A percentile compares a stretch with the other conserved stretches of the same genome.
Evolutionary conservation across 2,888 invertebrate genomes (phyloP).

Genomic region (Lucinisca nassula): DNA sequence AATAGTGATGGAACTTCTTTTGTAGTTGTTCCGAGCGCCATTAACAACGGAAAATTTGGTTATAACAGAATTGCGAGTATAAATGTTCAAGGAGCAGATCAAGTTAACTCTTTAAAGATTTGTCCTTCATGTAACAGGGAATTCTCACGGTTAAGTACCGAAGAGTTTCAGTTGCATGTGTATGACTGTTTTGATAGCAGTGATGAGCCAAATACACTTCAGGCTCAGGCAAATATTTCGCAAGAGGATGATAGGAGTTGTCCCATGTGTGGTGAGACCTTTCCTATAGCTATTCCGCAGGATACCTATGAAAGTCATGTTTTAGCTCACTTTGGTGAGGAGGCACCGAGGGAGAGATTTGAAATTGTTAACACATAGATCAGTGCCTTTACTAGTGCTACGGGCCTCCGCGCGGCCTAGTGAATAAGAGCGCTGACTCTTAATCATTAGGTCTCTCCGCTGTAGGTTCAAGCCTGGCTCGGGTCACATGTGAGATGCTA

Average conservation of each 20-base stretch:
- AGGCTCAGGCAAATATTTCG: constrained; percentile 27
- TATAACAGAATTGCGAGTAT: not conserved
- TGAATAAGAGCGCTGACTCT: no score
- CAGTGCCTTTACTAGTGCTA: no score
- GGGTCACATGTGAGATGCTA: no score
- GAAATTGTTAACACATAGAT: constrained; percentile 60
- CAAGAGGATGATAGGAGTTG: constrained; percentile 72
- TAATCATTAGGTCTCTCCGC: no score
- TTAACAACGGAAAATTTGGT: constrained; percentile 17
- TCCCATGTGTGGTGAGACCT: constrained; percentile 81
- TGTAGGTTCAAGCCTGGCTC: no score
- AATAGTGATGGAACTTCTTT: not conserved
- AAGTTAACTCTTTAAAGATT: constrained; percentile 63
- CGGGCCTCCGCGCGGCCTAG: no score
- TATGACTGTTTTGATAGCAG: constrained; percentile 81
- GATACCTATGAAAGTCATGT: constrained; percentile 82
- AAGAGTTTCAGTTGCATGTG: constrained; percentile 84
- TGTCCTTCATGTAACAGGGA: constrained; percentile 81
- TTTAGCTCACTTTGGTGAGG: constrained; percentile 82
- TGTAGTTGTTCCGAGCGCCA: not conserved
- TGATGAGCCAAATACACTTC: constrained; percentile 68
- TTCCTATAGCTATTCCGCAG: constrained; percentile 73
- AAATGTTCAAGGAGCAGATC: not conserved
- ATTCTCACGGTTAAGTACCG: constrained; percentile 77
- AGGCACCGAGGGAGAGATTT: constrained; percentile 72